Evolutionary conservation across 2,888 invertebrate species (phyloP), one percentile per base, ranked within the genome.

Genomic region (Macrophya alboannulata): DNA sequence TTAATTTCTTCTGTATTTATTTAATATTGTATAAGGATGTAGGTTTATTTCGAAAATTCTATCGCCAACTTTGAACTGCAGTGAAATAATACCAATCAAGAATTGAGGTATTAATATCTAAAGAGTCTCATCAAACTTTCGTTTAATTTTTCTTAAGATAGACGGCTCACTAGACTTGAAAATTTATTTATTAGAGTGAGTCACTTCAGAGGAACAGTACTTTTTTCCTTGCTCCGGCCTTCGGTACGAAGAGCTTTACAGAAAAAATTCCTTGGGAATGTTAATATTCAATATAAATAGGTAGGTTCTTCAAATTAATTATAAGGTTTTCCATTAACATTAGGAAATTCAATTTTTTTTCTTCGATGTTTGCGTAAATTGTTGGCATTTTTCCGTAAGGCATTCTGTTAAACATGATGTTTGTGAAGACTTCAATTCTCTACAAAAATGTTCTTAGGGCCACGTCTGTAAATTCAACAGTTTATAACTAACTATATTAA

Each of bases 1-100:
- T 21, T 77, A 31, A 31, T 81, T 62, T 62, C 21, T 59, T 40
- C 40, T 62, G 9, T 81, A 81, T 81, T 81, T 62, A 81, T 81
- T 81, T 40, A 81, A 62, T 3, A 31, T 31, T 31, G 31, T 62
- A 51, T 55, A n/a, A 55, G 62, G 12, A 15, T 55, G 55, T 55
- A 62, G 43, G n/a, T 74, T 45, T 43, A 43, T 31, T 31, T 55
- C 4, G 9, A 55, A 77, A 77, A 55, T 77, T 51, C 0, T 2
- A 51, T 31, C 9, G 37, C 12, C 77, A 77, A 51, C 77, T 77
- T 5, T 77, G n/a, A 76, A 6, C 45, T 48, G 51, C 8, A 51
- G 12, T 31, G 17, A 9, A 77, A 31, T 77, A 55, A 31, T 77
- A 45, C n/a, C 5, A 21, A 12, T 4, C 55, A 17, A 9, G 9